Conservation (phyloP, 2,797 vertebrate species). For the Oreonectes daqikongensis region DNA sequence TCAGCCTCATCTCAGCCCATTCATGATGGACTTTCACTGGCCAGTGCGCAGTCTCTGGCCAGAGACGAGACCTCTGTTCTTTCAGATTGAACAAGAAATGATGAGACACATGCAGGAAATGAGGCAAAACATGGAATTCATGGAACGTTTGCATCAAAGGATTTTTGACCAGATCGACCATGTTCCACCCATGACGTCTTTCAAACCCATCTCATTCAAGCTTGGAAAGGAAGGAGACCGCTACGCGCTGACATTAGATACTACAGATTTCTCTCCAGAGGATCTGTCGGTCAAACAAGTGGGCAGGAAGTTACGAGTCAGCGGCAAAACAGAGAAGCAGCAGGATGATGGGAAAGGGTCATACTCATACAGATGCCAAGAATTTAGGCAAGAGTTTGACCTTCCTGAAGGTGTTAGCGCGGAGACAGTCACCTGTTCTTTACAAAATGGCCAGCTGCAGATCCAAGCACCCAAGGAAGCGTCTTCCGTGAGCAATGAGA, state of each 20-base stretch:
- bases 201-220: slow-evolving; percentile 73
- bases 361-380: slow-evolving; percentile 80
- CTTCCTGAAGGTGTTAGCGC: slow-evolving; percentile 77
- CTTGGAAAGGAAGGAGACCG: slow-evolving; percentile 52
- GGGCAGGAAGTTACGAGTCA: slow-evolving; percentile 74
- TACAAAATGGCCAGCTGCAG: slow-evolving; percentile 78
- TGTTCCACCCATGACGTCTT: slow-evolving; percentile 41
- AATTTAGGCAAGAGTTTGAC: slow-evolving; percentile 83
- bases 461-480: slow-evolving; percentile 73
- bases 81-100: slow-evolving; percentile 76
- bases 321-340: slow-evolving; percentile 74
- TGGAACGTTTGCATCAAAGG: slow-evolving; percentile 76
- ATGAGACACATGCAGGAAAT: slow-evolving; percentile 77
- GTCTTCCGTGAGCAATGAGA: slow-evolving; percentile 64
- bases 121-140: slow-evolving; percentile 74
- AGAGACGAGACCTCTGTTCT: slow-evolving; percentile 74
- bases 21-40: slow-evolving; percentile 76
- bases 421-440: slow-evolving; percentile 77
- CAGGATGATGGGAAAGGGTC: slow-evolving; percentile 74
- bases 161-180: slow-evolving; percentile 78
- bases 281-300: slow-evolving; percentile 74
- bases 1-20: slow-evolving; percentile 64
- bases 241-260: slow-evolving; percentile 79
- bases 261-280: slow-evolving; percentile 74
- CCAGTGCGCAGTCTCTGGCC: slow-evolving; percentile 80